A percentile compares a stretch with the other conserved stretches of the same genome.
phyloP scores from a whole-genome alignment of 1,140 invertebrate species.

The Anagrus nilaparvatae region DNA sequence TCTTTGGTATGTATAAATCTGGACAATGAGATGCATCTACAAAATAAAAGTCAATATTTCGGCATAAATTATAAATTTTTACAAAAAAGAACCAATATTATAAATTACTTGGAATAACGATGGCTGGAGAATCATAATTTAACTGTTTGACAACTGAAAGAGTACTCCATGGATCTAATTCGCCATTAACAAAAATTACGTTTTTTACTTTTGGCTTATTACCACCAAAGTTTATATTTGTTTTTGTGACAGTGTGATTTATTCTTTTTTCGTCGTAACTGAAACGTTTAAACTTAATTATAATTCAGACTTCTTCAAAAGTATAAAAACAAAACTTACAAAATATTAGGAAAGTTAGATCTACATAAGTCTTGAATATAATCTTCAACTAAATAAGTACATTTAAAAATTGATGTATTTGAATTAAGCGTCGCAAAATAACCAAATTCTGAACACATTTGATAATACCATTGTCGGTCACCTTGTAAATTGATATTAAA shows the following conservation, averaged over 20 bases:
- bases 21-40: too few relatives aligned
- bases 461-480: constrained; percentile 71
- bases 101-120: constrained; percentile 36
- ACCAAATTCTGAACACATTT: constrained; percentile 77
- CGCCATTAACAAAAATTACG: constrained; percentile 54
- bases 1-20: too few relatives aligned
- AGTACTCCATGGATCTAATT: constrained; percentile 54
- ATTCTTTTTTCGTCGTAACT: constrained; percentile 44
- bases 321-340: too few relatives aligned
- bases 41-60: too few relatives aligned
- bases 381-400: too few relatives aligned
- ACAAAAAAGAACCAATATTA: too few relatives aligned
- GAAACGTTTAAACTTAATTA: too few relatives aligned
- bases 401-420: constrained; percentile 49
- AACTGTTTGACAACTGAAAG: constrained; percentile 48
- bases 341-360: too few relatives aligned
- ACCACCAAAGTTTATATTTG: constrained; percentile 52
- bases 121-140: constrained; percentile 43
- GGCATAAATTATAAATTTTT: too few relatives aligned
- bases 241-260: constrained; percentile 40
- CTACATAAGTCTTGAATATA: too few relatives aligned
- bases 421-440: constrained; percentile 66
- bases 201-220: constrained; percentile 45
- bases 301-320: too few relatives aligned
- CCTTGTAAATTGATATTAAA: too few relatives aligned